phyloP scores from a whole-genome alignment of 1,140 invertebrate genomes.

The Nephotettix cincticeps region DNA sequence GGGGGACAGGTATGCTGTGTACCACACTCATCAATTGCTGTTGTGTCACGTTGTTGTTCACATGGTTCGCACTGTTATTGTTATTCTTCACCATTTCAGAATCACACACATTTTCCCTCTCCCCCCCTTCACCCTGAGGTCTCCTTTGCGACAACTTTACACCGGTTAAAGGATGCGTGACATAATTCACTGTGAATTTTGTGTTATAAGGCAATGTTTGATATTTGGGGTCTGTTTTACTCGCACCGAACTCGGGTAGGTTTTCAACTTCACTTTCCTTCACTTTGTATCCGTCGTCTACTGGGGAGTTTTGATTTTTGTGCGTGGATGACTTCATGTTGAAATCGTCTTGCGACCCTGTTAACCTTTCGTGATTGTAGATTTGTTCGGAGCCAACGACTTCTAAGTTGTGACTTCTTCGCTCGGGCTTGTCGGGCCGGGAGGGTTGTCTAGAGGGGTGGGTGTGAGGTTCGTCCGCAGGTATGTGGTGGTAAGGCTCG shows the following conservation, averaged over 20 bases:
- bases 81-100: conserved; percentile 30
- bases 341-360: conserved; percentile 20
- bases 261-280: conserved; percentile 34
- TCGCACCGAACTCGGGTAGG: conserved; percentile 54
- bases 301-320: conserved; percentile 8
- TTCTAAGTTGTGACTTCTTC: conserved; percentile 1
- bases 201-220: conserved; percentile 86
- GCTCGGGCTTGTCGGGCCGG: neutral
- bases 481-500: conserved; percentile 86
- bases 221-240: conserved; percentile 90
- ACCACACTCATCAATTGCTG: conserved; percentile 28
- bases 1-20: conserved; percentile 17
- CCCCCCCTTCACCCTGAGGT: conserved; percentile 33
- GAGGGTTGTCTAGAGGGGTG: neutral
- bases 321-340: conserved; percentile 13
- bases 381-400: neutral
- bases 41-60: conserved; percentile 30
- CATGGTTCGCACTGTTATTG: conserved; percentile 30
- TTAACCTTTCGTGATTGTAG: conserved; percentile 18
- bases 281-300: conserved; percentile 31
- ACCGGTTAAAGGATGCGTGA: conserved; percentile 1
- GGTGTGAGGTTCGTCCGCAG: conserved; percentile 51
- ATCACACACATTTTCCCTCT: conserved; percentile 26
- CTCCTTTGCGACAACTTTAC: conserved; percentile 25
- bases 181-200: conserved; percentile 38